Evolutionary conservation across 2,888 invertebrate genomes (phyloP).

Genomic region (Neoascia interrupta): DNA sequence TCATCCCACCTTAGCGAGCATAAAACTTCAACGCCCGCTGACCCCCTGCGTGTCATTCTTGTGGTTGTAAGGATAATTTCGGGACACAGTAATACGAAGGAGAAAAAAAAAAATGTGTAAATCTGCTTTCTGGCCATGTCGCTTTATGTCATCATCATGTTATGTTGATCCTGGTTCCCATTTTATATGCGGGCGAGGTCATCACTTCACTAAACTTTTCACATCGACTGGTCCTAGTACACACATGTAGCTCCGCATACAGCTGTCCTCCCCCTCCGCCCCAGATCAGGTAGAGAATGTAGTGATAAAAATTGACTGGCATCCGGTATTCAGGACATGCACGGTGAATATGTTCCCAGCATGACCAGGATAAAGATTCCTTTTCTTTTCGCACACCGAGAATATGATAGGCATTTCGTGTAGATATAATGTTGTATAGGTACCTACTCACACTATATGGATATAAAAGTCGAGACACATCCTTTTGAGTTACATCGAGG

Average conservation of each 20-base stretch:
- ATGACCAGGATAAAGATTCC: constrained; percentile 61
- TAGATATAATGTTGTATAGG: constrained; percentile 33
- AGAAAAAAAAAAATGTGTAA: constrained; percentile 27
- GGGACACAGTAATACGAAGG: not conserved
- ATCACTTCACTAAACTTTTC: constrained; percentile 64
- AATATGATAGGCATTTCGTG: constrained; percentile 52
- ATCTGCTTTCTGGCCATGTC: constrained; percentile 49
- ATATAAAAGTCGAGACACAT: constrained; percentile 21
- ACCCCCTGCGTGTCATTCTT: not conserved
- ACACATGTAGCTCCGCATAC: constrained; percentile 15
- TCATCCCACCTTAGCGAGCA: not conserved
- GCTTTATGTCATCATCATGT: constrained; percentile 62
- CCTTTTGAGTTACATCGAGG: constrained; percentile 52
- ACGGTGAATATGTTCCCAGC: constrained; percentile 64
- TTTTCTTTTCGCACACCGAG: constrained; percentile 16
- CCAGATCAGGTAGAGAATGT: not conserved
- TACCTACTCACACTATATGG: not conserved
- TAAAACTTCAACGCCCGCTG: constrained; percentile 34
- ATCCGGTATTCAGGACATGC: constrained; percentile 69
- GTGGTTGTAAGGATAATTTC: not conserved
- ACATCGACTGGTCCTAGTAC: constrained; percentile 32
- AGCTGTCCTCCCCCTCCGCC: not conserved
- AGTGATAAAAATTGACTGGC: constrained; percentile 65
- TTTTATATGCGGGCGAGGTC: constrained; percentile 64
- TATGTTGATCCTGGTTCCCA: constrained; percentile 51